A percentile compares a stretch with the other conserved stretches of the same genome.
These are phyloP conservation scores for Ennomos quercinarius DNA, from an alignment of 2,888 invertebrate genomes.

Conservation along the genomic window DNA sequence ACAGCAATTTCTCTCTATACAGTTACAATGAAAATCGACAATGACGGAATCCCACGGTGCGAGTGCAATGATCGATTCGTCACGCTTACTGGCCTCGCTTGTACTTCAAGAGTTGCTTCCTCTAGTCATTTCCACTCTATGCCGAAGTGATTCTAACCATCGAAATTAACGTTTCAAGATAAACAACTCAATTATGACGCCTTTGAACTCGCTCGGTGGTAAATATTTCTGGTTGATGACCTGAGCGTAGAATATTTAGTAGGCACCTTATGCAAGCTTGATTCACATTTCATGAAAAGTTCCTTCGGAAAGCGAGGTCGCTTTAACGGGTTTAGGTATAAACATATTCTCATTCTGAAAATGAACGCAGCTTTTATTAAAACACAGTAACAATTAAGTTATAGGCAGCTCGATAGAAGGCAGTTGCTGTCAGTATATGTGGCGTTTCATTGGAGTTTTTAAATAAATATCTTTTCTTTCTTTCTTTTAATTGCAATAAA, in stretches of 20 bases:
- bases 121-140: slow-evolving; percentile 14
- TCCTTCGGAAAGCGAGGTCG: background rate
- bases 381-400: too few species aligned
- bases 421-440: too few species aligned
- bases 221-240: slow-evolving; percentile 36
- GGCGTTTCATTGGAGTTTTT: too few species aligned
- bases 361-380: background rate
- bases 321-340: background rate
- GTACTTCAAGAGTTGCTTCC: slow-evolving; percentile 55
- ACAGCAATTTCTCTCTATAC: slow-evolving; percentile 67
- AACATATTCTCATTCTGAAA: background rate
- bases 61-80: slow-evolving; percentile 73
- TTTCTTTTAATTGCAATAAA: too few species aligned
- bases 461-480: too few species aligned
- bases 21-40: slow-evolving; percentile 73
- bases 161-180: slow-evolving; percentile 46
- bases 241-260: slow-evolving; percentile 24
- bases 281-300: slow-evolving; percentile 3
- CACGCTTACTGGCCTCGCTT: slow-evolving; percentile 64
- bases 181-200: slow-evolving; percentile 53
- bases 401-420: too few species aligned
- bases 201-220: slow-evolving; percentile 46
- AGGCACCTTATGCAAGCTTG: slow-evolving; percentile 18
- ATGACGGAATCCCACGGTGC: slow-evolving; percentile 72
- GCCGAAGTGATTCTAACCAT: slow-evolving; percentile 9